These are phyloP conservation scores for Phyllotreta cruciferae DNA, from an alignment of 2,888 invertebrate species.

Conservation along the genomic window DNA sequence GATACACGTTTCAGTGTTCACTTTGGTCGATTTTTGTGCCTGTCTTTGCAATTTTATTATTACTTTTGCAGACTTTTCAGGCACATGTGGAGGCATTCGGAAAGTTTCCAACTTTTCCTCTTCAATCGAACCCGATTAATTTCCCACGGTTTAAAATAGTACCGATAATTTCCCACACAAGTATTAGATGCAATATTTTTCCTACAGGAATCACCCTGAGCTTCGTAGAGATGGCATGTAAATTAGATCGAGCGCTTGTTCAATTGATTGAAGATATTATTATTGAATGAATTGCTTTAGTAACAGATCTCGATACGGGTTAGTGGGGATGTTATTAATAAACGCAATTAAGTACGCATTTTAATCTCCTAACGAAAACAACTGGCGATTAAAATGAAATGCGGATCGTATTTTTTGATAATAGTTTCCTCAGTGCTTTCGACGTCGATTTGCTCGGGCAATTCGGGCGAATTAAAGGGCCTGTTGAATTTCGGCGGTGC, in stretches of 20 bases:
- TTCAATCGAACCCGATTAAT: too few species aligned
- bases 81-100: background rate
- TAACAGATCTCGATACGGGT: slow-evolving; percentile 9
- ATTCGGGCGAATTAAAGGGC: background rate
- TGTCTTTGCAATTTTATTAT: background rate
- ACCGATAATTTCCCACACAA: too few species aligned
- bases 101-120: too few species aligned
- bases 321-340: slow-evolving; percentile 11
- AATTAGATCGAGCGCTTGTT: too few species aligned
- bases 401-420: slow-evolving; percentile 1
- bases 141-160: too few species aligned
- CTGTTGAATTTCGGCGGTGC: background rate
- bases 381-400: background rate
- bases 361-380: too few species aligned
- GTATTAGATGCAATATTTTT: too few species aligned
- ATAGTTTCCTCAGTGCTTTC: background rate
- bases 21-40: slow-evolving; percentile 3
- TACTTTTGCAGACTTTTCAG: slow-evolving; percentile 12
- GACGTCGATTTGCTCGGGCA: background rate
- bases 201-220: too few species aligned
- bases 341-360: background rate
- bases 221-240: too few species aligned
- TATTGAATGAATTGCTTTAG: background rate
- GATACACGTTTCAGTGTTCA: slow-evolving; percentile 1
- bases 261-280: too few species aligned